Conservation (phyloP, 2,888 invertebrate species). For the Microplitis deprimator region DNA sequence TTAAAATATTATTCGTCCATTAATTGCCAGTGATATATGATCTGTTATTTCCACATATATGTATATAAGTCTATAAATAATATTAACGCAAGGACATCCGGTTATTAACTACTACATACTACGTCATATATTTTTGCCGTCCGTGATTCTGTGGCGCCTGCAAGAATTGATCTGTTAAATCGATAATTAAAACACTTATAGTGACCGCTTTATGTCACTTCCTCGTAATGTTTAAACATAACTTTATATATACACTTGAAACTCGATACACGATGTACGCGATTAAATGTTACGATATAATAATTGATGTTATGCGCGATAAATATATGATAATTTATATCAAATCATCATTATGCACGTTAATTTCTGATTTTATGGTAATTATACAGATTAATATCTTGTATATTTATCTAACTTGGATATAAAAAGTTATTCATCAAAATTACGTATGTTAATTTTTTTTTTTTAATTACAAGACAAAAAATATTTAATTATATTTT, state of each 20-base stretch:
- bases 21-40: slow-evolving; percentile 1
- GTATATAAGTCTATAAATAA: slow-evolving; percentile 22
- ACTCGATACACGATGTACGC: background rate
- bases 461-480: too few species aligned
- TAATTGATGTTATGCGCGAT: slow-evolving; percentile 28
- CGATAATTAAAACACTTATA: slow-evolving; percentile 50
- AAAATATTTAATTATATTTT: too few species aligned
- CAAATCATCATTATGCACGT: slow-evolving; percentile 12
- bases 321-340: slow-evolving; percentile 14
- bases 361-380: slow-evolving; percentile 20
- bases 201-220: slow-evolving; percentile 53
- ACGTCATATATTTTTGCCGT: slow-evolving; percentile 20
- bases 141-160: slow-evolving; percentile 44
- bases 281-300: slow-evolving; percentile 33
- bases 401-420: background rate
- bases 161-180: slow-evolving; percentile 49
- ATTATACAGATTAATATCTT: slow-evolving; percentile 1
- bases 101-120: slow-evolving; percentile 16
- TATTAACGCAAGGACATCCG: slow-evolving; percentile 36
- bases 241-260: slow-evolving; percentile 14
- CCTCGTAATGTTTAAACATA: slow-evolving; percentile 21
- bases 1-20: background rate
- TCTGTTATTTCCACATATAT: background rate
- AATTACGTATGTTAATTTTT: too few species aligned
- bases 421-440: background rate